phyloP scores from a whole-genome alignment of 92 coral and sea anemone genomes.

The Diadumene lineata region DNA sequence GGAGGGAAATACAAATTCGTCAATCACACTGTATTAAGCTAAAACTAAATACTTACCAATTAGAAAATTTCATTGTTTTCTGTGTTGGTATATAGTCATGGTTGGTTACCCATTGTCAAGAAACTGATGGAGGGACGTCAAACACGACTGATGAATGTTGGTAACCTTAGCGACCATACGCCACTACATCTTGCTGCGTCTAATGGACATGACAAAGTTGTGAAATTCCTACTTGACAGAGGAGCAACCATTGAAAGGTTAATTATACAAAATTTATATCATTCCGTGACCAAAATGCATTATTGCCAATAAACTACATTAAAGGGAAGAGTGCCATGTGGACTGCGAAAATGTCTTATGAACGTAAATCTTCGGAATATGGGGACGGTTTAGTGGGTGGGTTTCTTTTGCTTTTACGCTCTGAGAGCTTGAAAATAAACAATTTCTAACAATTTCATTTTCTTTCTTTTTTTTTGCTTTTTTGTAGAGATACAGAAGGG shows the following conservation, averaged over 20 bases:
- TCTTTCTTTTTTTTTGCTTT: background rate
- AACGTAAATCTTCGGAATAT: too few species aligned
- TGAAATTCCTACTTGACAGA: constrained; percentile 78
- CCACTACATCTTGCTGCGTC: constrained; percentile 86
- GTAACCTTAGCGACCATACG: constrained; percentile 82
- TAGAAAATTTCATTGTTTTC: too few species aligned
- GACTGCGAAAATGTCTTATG: too few species aligned
- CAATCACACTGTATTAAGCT: too few species aligned
- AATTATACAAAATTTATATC: too few species aligned
- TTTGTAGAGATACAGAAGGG: constrained; percentile 75
- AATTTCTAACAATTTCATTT: background rate
- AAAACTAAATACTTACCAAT: too few species aligned
- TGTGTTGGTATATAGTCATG: constrained; percentile 52
- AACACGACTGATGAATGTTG: constrained; percentile 85
- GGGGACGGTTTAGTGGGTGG: too few species aligned
- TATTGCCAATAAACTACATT: too few species aligned
- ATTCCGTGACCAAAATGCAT: too few species aligned
- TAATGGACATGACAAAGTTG: constrained; percentile 86
- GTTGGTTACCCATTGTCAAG: constrained; percentile 86
- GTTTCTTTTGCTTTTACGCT: background rate
- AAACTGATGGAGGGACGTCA: constrained; percentile 92
- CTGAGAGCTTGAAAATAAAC: background rate
- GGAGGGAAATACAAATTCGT: too few species aligned
- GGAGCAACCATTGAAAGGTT: constrained; percentile 90
- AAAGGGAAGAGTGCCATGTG: too few species aligned